A percentile compares a stretch with the other conserved stretches of the same genome.
These are phyloP conservation scores for Monoplex corrugatus DNA, from an alignment of 2,888 invertebrate species.

Conservation along the genomic window DNA sequence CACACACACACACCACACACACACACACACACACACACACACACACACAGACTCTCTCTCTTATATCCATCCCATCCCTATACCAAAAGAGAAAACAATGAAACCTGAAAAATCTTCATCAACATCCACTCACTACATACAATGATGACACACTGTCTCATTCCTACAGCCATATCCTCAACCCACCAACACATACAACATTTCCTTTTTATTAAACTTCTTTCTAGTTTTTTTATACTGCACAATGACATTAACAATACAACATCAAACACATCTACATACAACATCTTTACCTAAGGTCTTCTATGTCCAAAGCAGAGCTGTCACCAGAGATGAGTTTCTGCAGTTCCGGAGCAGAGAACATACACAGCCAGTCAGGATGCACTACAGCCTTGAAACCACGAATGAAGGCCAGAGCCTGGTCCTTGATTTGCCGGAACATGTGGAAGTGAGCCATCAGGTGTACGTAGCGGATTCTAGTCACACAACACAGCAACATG, in stretches of 20 bases:
- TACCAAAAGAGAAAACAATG: no score
- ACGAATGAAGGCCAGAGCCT: constrained; percentile 96
- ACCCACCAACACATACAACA: neutral
- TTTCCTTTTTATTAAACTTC: no score
- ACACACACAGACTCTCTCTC: no score
- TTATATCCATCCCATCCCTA: no score
- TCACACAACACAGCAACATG: neutral
- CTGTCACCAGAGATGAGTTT: constrained; percentile 98
- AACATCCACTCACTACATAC: no score
- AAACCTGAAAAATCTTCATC: no score
- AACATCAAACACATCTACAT: neutral
- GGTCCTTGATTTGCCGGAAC: constrained; percentile 98
- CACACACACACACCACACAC: no score
- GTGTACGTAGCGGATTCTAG: constrained; percentile 98
- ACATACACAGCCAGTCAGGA: constrained; percentile 95
- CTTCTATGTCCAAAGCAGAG: constrained; percentile 91
- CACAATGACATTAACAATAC: no score
- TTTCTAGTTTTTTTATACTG: no score
- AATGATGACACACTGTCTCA: no score
- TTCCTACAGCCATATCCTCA: no score
- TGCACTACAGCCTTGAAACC: constrained; percentile 98
- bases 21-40: no score
- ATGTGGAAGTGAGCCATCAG: constrained; percentile 96
- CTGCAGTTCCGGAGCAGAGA: constrained; percentile 97
- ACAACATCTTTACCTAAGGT: constrained; percentile 78